A percentile compares a stretch with the other conserved stretches of the same genome.
phyloP scores from a whole-genome alignment of 2,888 invertebrate species.

The Lochmaea crataegi region DNA sequence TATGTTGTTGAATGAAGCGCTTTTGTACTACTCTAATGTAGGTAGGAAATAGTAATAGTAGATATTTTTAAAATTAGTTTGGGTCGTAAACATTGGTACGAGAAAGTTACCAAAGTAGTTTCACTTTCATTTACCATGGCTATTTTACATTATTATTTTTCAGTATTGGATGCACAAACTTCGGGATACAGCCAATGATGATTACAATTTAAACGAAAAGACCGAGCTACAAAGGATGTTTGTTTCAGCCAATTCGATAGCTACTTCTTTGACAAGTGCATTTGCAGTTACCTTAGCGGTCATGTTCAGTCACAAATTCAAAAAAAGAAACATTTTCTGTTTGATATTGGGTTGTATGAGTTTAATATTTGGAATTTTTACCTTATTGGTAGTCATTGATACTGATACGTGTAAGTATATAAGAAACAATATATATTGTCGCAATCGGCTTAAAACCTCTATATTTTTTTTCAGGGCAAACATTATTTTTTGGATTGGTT shows the following conservation, averaged over 20 bases:
- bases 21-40: too few species aligned
- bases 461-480: constrained; percentile 26
- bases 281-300: constrained; percentile 39
- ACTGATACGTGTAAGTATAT: constrained; percentile 43
- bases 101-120: too few species aligned
- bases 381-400: constrained; percentile 35
- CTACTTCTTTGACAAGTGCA: constrained; percentile 25
- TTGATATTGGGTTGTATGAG: constrained; percentile 17
- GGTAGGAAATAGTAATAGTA: too few species aligned
- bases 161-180: constrained; percentile 45
- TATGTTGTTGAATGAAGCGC: too few species aligned
- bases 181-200: constrained; percentile 22
- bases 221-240: constrained; percentile 30
- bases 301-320: constrained; percentile 37
- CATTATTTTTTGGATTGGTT: constrained; percentile 9
- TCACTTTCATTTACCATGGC: background rate
- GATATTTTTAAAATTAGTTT: too few species aligned
- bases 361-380: constrained; percentile 22
- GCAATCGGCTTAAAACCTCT: too few species aligned
- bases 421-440: too few species aligned
- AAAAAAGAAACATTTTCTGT: constrained; percentile 34
- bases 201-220: constrained; percentile 32
- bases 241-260: constrained; percentile 19
- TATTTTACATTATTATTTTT: constrained; percentile 12
- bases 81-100: too few species aligned